Conservation (phyloP, 92 coral and sea anemone genomes). For the Isaurus tuberculatus region DNA sequence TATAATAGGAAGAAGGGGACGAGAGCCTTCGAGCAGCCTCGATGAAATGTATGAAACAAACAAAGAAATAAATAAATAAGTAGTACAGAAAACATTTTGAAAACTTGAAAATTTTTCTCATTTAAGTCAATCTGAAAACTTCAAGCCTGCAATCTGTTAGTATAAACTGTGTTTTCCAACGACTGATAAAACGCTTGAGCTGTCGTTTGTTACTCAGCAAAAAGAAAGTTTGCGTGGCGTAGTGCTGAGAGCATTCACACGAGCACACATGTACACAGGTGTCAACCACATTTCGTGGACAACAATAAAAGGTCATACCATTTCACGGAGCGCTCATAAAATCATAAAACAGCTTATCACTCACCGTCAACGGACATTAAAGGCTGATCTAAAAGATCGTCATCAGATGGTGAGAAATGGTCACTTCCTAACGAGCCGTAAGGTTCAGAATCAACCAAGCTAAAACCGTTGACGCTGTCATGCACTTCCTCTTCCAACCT, state of each 20-base stretch:
- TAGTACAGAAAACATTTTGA: neutral
- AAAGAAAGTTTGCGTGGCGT: neutral
- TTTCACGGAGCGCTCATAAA: constrained; percentile 39
- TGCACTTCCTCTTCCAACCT: constrained; percentile 49
- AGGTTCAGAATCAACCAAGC: constrained; percentile 37
- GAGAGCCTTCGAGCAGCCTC: constrained; percentile 42
- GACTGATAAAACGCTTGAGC: neutral
- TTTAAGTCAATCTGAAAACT: neutral
- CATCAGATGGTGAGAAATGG: constrained; percentile 47
- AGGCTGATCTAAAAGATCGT: constrained; percentile 44
- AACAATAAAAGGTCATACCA: constrained; percentile 28
- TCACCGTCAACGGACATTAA: constrained; percentile 50
- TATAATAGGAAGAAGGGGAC: constrained; percentile 24
- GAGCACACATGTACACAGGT: constrained; percentile 34
- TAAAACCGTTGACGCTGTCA: constrained; percentile 31
- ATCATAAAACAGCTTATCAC: constrained; percentile 40
- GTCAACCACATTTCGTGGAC: constrained; percentile 41
- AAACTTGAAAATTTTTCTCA: neutral
- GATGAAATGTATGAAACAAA: constrained; percentile 29
- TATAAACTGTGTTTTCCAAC: neutral
- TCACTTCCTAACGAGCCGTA: constrained; percentile 43
- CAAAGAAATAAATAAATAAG: constrained; percentile 8
- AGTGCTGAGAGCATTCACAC: constrained; percentile 37
- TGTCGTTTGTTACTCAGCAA: constrained; percentile 15
- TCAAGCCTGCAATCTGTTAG: neutral